Evolutionary conservation across 35 echinoderm and acorn worm species (phyloP).

Genomic region (Acanthaster planci): DNA sequence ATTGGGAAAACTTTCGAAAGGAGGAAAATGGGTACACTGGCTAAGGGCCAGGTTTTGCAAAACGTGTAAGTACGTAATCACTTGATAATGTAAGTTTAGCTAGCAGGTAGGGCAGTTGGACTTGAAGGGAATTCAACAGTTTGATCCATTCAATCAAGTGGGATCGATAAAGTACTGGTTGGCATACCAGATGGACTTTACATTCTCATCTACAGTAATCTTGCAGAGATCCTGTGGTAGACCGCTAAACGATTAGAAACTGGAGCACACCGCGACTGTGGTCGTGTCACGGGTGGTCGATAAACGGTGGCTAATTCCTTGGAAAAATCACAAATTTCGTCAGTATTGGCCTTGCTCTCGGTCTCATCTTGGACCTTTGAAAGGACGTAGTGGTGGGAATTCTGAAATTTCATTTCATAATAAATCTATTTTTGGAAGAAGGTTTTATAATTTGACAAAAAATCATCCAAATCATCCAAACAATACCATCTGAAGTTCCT

Average conservation of each 20-base stretch:
- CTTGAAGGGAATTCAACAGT: neutral
- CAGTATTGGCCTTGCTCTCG: no score
- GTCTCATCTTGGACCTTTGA: no score
- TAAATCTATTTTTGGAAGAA: no score
- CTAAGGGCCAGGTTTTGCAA: neutral
- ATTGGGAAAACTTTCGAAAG: neutral
- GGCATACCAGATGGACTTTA: constrained; percentile 1
- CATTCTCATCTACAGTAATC: neutral
- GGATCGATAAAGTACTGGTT: neutral
- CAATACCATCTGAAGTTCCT: no score
- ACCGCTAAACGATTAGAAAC: neutral
- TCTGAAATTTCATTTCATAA: no score
- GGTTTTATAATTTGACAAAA: no score
- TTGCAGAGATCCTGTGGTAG: neutral
- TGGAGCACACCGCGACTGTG: neutral
- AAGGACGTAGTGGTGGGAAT: no score
- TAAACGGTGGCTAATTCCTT: no score
- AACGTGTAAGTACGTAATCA: neutral
- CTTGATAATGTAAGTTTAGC: neutral
- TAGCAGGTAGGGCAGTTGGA: neutral
- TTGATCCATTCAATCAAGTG: constrained; percentile 16
- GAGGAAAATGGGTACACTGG: neutral
- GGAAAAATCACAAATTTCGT: no score
- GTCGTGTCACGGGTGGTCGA: constrained; percentile 16
- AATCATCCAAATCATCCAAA: no score